Base-by-base conservation (phyloP, 2,113 vertebrate species). In the Chloroceryle aenea region DNA sequence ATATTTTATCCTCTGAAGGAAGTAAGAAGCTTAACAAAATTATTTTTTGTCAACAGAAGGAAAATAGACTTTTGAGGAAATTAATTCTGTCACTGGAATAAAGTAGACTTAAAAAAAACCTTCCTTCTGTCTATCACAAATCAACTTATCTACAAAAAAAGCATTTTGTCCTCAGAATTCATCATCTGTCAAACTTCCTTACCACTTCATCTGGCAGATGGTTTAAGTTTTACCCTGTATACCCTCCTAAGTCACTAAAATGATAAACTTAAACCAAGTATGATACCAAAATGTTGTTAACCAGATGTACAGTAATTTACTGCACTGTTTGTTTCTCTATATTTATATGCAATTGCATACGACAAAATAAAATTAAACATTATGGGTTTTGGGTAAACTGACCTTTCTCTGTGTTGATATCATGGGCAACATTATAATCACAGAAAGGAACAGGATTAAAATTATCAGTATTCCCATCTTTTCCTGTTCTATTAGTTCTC, bases 61-160 rank as follows among this genome's bases (percentile, higher is more conserved):
- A 91, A 89, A 95, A 89, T 12, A 87, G 52, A 45, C 17, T 86
- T 95, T 93, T 86, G 29, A 96, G 68, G 43, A 94, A 74, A 91
- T 83, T 69, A 73, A 72, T 63, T 96, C 91, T 96, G 16, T 61
- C 48, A 36, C 32, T 94, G 68, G 10, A 85, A 95, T 73, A 82
- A 85, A 71, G 23, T 30, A 36, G n/a, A 89, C 34, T 63, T 30
- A 32, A 82, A 69, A 91, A 89, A 38, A 83, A 74, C 38, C 38
- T 32, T 34, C 32, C 30, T 67, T 92, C 17, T 45, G 25, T 59
- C 27, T 71, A 45, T 23, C 12, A 64, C 22, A 86, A 95, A 88
- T 11, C 14, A 63, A 72, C 42, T 62, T 84, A 5, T 53, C 68
- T 76, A 48, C 30, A 77, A 79, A 95, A 95, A 89, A 81, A 11